These are phyloP conservation scores for Thaleichthys pacificus DNA, from an alignment of 2,797 vertebrate genomes.

Conservation along the genomic window DNA sequence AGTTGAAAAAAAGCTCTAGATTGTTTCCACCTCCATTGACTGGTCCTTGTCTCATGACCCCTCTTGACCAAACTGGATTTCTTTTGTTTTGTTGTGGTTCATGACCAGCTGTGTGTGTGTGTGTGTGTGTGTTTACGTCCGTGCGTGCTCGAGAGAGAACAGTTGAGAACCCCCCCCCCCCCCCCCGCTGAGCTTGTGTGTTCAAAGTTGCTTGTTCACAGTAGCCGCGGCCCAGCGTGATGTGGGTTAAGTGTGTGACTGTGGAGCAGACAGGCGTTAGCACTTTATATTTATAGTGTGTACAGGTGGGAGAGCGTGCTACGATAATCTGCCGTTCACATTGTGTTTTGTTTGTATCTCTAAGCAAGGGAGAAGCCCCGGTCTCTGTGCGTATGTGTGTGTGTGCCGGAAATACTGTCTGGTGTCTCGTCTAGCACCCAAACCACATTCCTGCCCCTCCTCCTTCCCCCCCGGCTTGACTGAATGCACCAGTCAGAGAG, in stretches of 20 bases:
- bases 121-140: not conserved
- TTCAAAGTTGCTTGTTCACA: constrained; percentile 9
- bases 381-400: constrained; percentile 47
- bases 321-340: constrained; percentile 21
- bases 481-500: constrained; percentile 27
- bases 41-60: constrained; percentile 69
- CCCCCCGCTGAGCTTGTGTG: not conserved
- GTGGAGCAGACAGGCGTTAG: constrained; percentile 7
- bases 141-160: not conserved
- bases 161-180: not conserved
- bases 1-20: constrained; percentile 53
- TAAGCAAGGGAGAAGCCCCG: constrained; percentile 25
- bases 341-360: constrained; percentile 36
- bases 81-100: constrained; percentile 26
- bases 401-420: constrained; percentile 67
- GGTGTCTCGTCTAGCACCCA: constrained; percentile 63
- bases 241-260: constrained; percentile 28
- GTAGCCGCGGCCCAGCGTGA: constrained; percentile 2
- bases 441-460: constrained; percentile 61
- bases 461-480: constrained; percentile 31
- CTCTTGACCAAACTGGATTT: constrained; percentile 56
- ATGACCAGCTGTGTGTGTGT: not conserved
- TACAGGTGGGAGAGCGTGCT: constrained; percentile 30
- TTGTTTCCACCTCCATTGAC: constrained; percentile 60
- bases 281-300: constrained; percentile 34